Evolutionary conservation across 1,140 invertebrate genomes (phyloP).

Genomic region (roundworm (Caenorhabditis elegans)): WBcel235 BX284604.4:4461001-4461500

Average conservation of each 20-base stretch:
- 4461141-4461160: neutral
- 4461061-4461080: neutral
- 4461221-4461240: too few species aligned
- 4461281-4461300: neutral
- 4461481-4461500: neutral
- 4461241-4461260: too few species aligned
- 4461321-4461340: neutral
- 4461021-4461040: neutral
- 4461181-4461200: neutral
- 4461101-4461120: neutral
- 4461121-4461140: neutral
- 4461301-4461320: neutral
- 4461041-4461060: neutral
- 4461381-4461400: constrained; percentile 4
- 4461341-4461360: neutral
- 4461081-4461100: neutral
- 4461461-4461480: constrained; percentile 7
- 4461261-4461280: neutral
- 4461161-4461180: neutral
- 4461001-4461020: constrained; percentile 1
- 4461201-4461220: neutral
- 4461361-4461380: constrained; percentile 13
- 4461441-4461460: neutral
- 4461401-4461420: neutral
- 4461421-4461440: neutral